phyloP scores from a whole-genome alignment of 1,140 invertebrate species.

The Pogonomyrmex barbatus region DNA sequence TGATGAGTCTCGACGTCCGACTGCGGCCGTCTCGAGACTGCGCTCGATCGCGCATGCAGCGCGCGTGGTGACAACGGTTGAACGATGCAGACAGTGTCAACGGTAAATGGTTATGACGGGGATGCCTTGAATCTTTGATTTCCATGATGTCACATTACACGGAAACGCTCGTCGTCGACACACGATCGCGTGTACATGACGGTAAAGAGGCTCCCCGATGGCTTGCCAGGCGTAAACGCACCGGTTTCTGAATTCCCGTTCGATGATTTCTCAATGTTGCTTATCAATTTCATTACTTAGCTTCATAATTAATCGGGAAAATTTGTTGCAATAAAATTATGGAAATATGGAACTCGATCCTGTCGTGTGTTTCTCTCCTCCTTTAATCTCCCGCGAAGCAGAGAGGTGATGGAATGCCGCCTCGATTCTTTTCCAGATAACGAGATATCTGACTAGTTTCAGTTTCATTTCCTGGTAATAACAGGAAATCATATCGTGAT shows the following conservation, averaged over 20 bases:
- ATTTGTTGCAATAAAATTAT: not conserved
- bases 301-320: not conserved
- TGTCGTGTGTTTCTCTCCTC: not conserved
- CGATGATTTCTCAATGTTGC: not conserved
- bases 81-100: conserved; percentile 82
- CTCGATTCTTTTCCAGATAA: conserved; percentile 29
- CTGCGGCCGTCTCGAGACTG: conserved; percentile 47
- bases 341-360: not conserved
- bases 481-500: conserved; percentile 35
- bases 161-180: conserved; percentile 67
- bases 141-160: conserved; percentile 76
- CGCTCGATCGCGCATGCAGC: conserved; percentile 74
- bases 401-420: not conserved
- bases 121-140: conserved; percentile 81
- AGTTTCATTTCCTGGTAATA: conserved; percentile 58
- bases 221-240: conserved; percentile 14
- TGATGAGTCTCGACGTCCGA: conserved; percentile 23
- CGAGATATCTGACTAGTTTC: not conserved
- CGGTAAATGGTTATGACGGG: conserved; percentile 82
- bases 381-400: not conserved
- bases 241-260: conserved; percentile 6
- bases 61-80: conserved; percentile 77
- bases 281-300: not conserved
- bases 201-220: conserved; percentile 19
- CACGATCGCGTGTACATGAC: conserved; percentile 32